Evolutionary conservation across 2,888 invertebrate genomes (phyloP).

Genomic region (Mesorhabditis spiculigera): DNA sequence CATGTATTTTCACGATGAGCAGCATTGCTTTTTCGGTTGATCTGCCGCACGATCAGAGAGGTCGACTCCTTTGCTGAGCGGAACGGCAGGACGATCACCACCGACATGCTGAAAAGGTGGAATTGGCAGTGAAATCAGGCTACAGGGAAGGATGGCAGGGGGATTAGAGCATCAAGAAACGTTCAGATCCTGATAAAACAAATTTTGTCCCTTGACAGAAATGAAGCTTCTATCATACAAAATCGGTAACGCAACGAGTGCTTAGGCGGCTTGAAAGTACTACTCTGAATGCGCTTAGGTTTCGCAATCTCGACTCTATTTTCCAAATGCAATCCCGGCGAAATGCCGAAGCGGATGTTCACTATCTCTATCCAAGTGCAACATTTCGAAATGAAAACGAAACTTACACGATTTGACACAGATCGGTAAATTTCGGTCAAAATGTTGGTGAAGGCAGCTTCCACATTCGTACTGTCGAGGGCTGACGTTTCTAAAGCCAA

Average conservation of each 20-base stretch:
- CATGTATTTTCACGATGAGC: slow-evolving; percentile 29
- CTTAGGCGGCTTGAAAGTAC: too few relatives aligned
- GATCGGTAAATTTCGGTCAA: slow-evolving; percentile 72
- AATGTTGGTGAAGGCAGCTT: slow-evolving; percentile 99
- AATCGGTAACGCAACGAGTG: too few relatives aligned
- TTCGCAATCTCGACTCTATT: too few relatives aligned
- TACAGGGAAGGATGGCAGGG: too few relatives aligned
- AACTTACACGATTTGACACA: slow-evolving; percentile 37
- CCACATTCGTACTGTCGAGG: slow-evolving; percentile 98
- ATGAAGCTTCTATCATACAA: too few relatives aligned
- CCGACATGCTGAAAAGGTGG: slow-evolving; percentile 32
- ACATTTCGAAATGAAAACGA: background rate
- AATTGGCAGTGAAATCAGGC: background rate
- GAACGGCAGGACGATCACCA: slow-evolving; percentile 33
- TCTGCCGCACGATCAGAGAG: slow-evolving; percentile 44
- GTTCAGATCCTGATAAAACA: too few relatives aligned
- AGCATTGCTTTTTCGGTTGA: slow-evolving; percentile 52
- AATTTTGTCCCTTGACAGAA: too few relatives aligned
- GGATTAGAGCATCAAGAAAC: too few relatives aligned
- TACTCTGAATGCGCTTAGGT: too few relatives aligned
- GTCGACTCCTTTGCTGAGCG: slow-evolving; percentile 40
- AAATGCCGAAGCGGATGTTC: too few relatives aligned
- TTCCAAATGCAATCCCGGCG: too few relatives aligned
- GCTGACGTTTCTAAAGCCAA: slow-evolving; percentile 83
- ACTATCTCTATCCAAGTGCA: too few relatives aligned